phyloP scores from a whole-genome alignment of 2,888 invertebrate species.

The Octonoba sinensis region DNA sequence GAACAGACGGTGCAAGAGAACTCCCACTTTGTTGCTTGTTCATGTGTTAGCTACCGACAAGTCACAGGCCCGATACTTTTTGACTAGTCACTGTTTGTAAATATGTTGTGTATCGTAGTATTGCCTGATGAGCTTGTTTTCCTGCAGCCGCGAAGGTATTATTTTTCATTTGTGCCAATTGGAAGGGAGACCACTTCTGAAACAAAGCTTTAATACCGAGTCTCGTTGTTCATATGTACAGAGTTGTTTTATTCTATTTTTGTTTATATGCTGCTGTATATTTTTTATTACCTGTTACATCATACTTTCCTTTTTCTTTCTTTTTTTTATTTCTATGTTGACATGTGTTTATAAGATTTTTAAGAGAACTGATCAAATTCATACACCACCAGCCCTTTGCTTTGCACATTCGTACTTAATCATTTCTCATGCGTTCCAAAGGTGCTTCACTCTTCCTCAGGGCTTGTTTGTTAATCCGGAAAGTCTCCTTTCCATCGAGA shows the following conservation, averaged over 20 bases:
- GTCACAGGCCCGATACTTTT: conserved; percentile 63
- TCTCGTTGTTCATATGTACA: conserved; percentile 41
- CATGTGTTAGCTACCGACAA: conserved; percentile 50
- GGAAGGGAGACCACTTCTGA: conserved; percentile 1
- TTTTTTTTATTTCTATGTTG: conserved; percentile 39
- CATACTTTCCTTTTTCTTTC: background rate
- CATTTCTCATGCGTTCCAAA: conserved; percentile 18
- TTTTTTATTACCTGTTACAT: conserved; percentile 27
- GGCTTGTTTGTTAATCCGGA: conserved; percentile 22
- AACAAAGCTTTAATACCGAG: conserved; percentile 1
- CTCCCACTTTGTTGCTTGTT: conserved; percentile 36
- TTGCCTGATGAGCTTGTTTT: conserved; percentile 60
- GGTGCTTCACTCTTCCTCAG: conserved; percentile 38
- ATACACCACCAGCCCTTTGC: conserved; percentile 10
- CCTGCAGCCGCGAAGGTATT: conserved; percentile 52
- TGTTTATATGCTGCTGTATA: conserved; percentile 43
- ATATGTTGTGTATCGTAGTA: conserved; percentile 60
- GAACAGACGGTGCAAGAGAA: background rate
- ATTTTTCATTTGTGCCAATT: conserved; percentile 63
- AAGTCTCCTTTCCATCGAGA: conserved; percentile 9
- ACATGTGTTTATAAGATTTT: conserved; percentile 23
- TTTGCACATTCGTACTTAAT: conserved; percentile 10
- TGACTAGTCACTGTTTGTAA: conserved; percentile 64
- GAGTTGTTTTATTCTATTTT: conserved; percentile 30
- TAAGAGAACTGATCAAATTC: conserved; percentile 31